A percentile compares a stretch with the other conserved stretches of the same genome.
These are phyloP conservation scores for Aphaenogaster ashmeadi DNA, from an alignment of 1,140 invertebrate genomes.

Conservation along the genomic window DNA sequence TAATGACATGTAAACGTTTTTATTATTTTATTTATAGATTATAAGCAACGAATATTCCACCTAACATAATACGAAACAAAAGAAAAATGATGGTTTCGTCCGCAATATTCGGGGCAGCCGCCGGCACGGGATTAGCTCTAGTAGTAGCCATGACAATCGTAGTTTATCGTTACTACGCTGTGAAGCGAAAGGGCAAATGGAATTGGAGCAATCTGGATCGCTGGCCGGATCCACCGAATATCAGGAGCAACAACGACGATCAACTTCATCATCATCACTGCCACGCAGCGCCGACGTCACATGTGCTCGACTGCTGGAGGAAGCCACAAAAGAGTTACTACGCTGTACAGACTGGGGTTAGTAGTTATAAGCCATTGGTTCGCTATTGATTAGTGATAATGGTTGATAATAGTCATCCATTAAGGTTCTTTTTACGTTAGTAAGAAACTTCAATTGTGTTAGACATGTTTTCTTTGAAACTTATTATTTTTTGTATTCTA, in stretches of 20 bases:
- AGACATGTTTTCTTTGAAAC: not conserved
- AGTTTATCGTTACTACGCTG: slow-evolving; percentile 89
- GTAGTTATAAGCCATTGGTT: slow-evolving; percentile 31
- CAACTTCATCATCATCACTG: slow-evolving; percentile 29
- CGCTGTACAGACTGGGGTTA: slow-evolving; percentile 72
- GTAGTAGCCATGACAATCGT: slow-evolving; percentile 90
- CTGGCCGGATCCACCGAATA: slow-evolving; percentile 79
- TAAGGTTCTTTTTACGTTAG: not conserved
- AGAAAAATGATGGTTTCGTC: slow-evolving; percentile 87
- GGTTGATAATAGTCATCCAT: not conserved
- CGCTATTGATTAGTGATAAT: not conserved
- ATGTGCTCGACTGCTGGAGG: slow-evolving; percentile 70
- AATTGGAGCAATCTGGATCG: slow-evolving; percentile 88
- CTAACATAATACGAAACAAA: not conserved
- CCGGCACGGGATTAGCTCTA: slow-evolving; percentile 89
- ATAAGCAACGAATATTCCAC: not conserved
- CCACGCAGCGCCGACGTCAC: slow-evolving; percentile 29
- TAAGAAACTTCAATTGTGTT: not conserved
- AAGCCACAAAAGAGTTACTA: slow-evolving; percentile 75
- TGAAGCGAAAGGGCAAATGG: slow-evolving; percentile 86
- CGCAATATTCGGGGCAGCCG: slow-evolving; percentile 89
- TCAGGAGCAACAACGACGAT: slow-evolving; percentile 28
- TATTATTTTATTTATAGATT: slow-evolving; percentile 11
- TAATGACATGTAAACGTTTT: not conserved
- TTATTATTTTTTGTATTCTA: not conserved